These are phyloP conservation scores for Polydrusus pterygomalis DNA, from an alignment of 2,888 invertebrate species.

Conservation along the genomic window DNA sequence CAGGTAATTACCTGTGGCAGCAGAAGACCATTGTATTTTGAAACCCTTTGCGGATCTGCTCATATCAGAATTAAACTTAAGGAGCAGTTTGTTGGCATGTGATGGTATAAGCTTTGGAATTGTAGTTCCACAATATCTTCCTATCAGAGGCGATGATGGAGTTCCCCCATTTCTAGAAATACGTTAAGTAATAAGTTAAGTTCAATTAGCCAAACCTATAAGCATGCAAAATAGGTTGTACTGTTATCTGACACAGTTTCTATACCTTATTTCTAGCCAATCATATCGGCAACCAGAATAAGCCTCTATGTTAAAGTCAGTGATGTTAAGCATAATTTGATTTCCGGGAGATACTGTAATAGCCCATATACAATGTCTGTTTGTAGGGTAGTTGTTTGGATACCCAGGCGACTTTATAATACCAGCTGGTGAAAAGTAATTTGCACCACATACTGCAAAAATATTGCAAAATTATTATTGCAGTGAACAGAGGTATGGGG, in stretches of 20 bases:
- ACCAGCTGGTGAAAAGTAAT: slow-evolving; percentile 80
- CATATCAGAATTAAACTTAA: slow-evolving; percentile 86
- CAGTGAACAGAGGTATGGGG: not conserved
- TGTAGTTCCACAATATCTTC: slow-evolving; percentile 83
- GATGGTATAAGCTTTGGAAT: slow-evolving; percentile 82
- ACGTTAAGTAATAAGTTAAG: too few relatives aligned
- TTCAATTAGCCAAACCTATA: too few relatives aligned
- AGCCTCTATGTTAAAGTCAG: slow-evolving; percentile 79
- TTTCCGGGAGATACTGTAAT: slow-evolving; percentile 82
- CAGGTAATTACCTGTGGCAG: slow-evolving; percentile 73
- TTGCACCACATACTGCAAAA: slow-evolving; percentile 82
- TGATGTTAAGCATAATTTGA: slow-evolving; percentile 82
- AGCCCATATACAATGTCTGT: slow-evolving; percentile 87
- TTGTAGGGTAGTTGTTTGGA: slow-evolving; percentile 82
- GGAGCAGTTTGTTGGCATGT: slow-evolving; percentile 82
- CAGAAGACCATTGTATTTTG: slow-evolving; percentile 80
- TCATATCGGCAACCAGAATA: slow-evolving; percentile 77
- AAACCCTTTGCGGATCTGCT: slow-evolving; percentile 82
- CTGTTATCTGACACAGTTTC: not conserved
- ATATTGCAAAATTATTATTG: not conserved
- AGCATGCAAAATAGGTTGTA: not conserved
- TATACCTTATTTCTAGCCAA: slow-evolving; percentile 83
- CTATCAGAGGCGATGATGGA: slow-evolving; percentile 83
- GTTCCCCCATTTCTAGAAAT: slow-evolving; percentile 84
- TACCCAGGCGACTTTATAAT: slow-evolving; percentile 85